Evolutionary conservation across 2,888 invertebrate genomes (phyloP).

Genomic region (Dorcus hopei): DNA sequence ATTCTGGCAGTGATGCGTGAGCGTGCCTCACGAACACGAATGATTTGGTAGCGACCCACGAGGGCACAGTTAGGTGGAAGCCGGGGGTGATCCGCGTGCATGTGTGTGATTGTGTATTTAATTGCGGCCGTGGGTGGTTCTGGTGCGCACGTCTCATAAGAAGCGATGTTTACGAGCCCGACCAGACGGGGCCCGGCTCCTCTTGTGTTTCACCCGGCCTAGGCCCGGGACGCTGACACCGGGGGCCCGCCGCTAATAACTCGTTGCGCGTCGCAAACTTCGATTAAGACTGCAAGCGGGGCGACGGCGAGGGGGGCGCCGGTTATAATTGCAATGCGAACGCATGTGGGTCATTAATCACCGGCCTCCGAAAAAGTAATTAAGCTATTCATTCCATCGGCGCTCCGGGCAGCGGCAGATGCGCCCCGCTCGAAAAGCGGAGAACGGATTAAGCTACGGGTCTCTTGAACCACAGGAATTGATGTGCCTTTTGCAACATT

Average conservation of each 20-base stretch:
- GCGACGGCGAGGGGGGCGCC: constrained; percentile 5
- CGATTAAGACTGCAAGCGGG: constrained; percentile 16
- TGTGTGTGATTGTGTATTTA: constrained; percentile 14
- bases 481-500: too few species aligned
- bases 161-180: constrained; percentile 28
- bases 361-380: constrained; percentile 42
- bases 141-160: constrained; percentile 30
- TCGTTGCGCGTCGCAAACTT: constrained; percentile 15
- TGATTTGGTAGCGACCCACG: neutral
- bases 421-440: constrained; percentile 19
- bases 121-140: constrained; percentile 28
- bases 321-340: constrained; percentile 36
- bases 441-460: too few species aligned
- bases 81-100: constrained; percentile 5
- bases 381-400: constrained; percentile 44
- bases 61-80: neutral
- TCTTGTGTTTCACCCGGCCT: constrained; percentile 28
- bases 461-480: too few species aligned
- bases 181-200: constrained; percentile 25
- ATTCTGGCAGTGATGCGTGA: too few species aligned
- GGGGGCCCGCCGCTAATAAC: constrained; percentile 18
- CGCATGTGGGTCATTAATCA: constrained; percentile 45
- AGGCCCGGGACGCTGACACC: too few species aligned
- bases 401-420: constrained; percentile 29
- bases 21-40: neutral